Base-by-base conservation (phyloP, 2,113 vertebrate genomes). In the Potamarius usumacintae region DNA sequence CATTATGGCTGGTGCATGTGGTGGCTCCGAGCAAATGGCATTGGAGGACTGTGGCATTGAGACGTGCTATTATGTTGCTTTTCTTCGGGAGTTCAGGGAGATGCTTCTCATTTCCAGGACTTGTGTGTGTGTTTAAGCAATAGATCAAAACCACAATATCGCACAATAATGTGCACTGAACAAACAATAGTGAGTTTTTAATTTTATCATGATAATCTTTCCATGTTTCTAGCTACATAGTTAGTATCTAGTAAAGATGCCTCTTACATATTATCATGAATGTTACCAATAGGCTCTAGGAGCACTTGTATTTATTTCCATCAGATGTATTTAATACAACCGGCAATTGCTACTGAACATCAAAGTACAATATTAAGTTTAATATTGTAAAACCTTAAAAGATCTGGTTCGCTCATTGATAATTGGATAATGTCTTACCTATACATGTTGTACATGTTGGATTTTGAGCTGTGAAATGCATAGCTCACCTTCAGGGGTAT, bases 1-100 rank as follows among this genome's bases (percentile, higher is more conserved):
- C 55, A 82, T 84, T 87, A 82, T 17, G 12, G 69, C 20, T 79
- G 86, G 57, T 52, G 82, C 34, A 78, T 85, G 58, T 27, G n/a
- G 50, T 77, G 58, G 83, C 77, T 74, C 79, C 57, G 55, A 80
- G 55, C 53, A 76, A 62, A 82, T 82, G 69, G 22, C 30, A 14
- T 30, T 42, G 30, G 30, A 53, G 27, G 27, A 55, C 52, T 69
- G 77, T 69, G 52, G 62, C 10, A 7, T 6, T n/a, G 15, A n/a
- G 71, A 80, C 18, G 30, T 85, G 67, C 60, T 27, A 77, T 82
- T 77, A 76, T 67, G 22, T 76, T 84, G 52, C 42, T 17, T 42
- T 76, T 82, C 69, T 53, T 52, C 57, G 1, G 55, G 80, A 77
- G 79, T 69, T 69, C 62, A 27, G 69, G n/a, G 18, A 88, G 42